Percentiles rank a stretch among this genome's conserved stretches.
Evolutionary conservation across 2,797 vertebrate genomes (phyloP).

Genomic region (Gastrophryne carolinensis): DNA sequence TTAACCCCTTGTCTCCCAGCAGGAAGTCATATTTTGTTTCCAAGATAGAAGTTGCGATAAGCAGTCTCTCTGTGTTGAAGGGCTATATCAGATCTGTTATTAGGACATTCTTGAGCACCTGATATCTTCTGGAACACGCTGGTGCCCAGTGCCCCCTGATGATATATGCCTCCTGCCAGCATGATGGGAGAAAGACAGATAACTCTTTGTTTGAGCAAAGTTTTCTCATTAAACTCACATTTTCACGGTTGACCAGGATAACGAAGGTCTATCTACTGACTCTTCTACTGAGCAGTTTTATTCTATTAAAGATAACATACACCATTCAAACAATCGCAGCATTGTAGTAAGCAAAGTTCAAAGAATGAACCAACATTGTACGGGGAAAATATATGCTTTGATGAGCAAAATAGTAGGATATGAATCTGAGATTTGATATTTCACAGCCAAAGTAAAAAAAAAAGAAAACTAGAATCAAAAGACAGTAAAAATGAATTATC

Average conservation of each 20-base stretch:
- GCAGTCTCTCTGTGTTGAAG: slow-evolving; percentile 1
- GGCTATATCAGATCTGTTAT: slow-evolving; percentile 34
- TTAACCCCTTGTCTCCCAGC: slow-evolving; percentile 3
- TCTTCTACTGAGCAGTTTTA: slow-evolving; percentile 25
- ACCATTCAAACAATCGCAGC: slow-evolving; percentile 24
- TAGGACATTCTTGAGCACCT: slow-evolving; percentile 45
- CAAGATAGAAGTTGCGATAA: slow-evolving; percentile 36
- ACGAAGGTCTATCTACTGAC: slow-evolving; percentile 32
- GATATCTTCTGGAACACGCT: slow-evolving; percentile 32
- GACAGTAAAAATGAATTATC: no score
- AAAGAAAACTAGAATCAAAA: no score
- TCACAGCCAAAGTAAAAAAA: background rate
- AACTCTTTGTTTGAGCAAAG: slow-evolving; percentile 40
- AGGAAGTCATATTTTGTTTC: slow-evolving; percentile 18
- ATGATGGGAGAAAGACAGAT: slow-evolving; percentile 48
- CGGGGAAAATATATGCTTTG: slow-evolving; percentile 60
- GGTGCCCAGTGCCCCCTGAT: slow-evolving; percentile 19
- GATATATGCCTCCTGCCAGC: slow-evolving; percentile 31
- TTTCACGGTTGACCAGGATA: slow-evolving; percentile 54
- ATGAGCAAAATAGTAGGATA: slow-evolving; percentile 57
- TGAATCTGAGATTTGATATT: slow-evolving; percentile 52
- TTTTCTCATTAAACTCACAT: slow-evolving; percentile 53
- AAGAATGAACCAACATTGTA: slow-evolving; percentile 54
- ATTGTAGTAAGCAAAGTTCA: slow-evolving; percentile 55
- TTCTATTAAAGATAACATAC: slow-evolving; percentile 60